Percentiles rank a stretch among this genome's conserved stretches.
These are phyloP conservation scores for Enoplosus armatus DNA, from an alignment of 2,797 vertebrate species.

Conservation along the genomic window DNA sequence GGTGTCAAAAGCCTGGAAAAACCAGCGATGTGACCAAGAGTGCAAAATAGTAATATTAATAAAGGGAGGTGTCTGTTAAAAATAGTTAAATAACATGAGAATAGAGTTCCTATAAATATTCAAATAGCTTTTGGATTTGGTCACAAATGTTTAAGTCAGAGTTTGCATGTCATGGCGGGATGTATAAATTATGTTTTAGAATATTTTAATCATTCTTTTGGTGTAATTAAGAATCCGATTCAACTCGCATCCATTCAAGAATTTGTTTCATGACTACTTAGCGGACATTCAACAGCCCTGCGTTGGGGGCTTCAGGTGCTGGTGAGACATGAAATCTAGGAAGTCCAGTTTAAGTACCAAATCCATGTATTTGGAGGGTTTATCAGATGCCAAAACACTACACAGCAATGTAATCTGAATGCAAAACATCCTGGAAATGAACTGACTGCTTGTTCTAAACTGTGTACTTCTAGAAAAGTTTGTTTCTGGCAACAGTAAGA, in stretches of 20 bases:
- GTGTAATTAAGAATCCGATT: neutral
- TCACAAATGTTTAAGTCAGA: no score
- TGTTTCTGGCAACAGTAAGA: neutral
- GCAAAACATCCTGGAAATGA: slow-evolving; percentile 11
- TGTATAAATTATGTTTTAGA: neutral
- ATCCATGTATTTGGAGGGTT: neutral
- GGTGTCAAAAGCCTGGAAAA: slow-evolving; percentile 18
- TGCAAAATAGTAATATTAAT: slow-evolving; percentile 7
- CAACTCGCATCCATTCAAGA: neutral
- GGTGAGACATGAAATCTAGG: neutral
- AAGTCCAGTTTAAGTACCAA: neutral
- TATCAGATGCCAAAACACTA: neutral
- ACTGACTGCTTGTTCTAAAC: neutral
- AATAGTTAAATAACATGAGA: neutral
- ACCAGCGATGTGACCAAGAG: neutral
- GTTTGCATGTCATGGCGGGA: neutral
- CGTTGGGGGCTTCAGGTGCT: no score
- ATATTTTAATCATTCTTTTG: neutral
- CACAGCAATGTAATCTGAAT: no score
- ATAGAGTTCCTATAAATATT: neutral
- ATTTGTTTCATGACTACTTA: no score
- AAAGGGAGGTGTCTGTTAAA: neutral
- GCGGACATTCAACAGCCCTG: no score
- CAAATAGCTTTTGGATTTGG: neutral
- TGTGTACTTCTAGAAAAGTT: neutral